These are phyloP conservation scores for Octodonta nipae DNA, from an alignment of 2,888 invertebrate genomes.

Conservation along the genomic window DNA sequence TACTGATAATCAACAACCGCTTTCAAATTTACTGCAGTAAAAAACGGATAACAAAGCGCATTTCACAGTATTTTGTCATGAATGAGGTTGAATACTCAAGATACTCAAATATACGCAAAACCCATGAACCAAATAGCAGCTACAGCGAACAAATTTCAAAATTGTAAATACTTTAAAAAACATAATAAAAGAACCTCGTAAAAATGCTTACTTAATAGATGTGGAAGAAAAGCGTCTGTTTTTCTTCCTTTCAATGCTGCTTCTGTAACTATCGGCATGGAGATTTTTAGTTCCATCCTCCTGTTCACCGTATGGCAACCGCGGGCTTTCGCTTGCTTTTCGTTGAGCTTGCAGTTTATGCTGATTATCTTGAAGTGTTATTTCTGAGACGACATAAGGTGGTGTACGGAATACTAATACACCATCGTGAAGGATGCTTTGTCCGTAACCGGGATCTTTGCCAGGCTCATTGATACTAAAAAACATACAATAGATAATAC, in stretches of 20 bases:
- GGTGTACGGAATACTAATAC: conserved; percentile 83
- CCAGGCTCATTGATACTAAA: conserved; percentile 57
- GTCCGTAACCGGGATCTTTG: conserved; percentile 83
- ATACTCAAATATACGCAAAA: too few relatives aligned
- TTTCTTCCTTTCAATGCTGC: conserved; percentile 25
- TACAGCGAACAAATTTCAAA: too few relatives aligned
- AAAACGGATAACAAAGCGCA: too few relatives aligned
- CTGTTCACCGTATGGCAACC: conserved; percentile 17
- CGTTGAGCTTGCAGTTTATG: conserved; percentile 11
- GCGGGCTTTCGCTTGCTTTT: conserved; percentile 20
- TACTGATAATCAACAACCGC: too few relatives aligned
- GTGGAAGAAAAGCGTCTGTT: conserved; percentile 51
- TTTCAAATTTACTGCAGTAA: too few relatives aligned
- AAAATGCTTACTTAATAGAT: conserved; percentile 37
- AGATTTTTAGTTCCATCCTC: conserved; percentile 20
- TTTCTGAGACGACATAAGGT: conserved; percentile 67
- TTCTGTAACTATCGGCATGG: conserved; percentile 33
- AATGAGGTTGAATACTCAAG: too few relatives aligned
- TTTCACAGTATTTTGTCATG: too few relatives aligned
- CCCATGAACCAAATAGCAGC: too few relatives aligned
- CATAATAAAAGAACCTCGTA: too few relatives aligned
- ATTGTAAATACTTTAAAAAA: too few relatives aligned
- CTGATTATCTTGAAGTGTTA: conserved; percentile 55
- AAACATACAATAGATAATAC: conserved; percentile 12
- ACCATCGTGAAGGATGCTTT: conserved; percentile 78